Evolutionary conservation across 2,113 vertebrate species (phyloP).

Genomic region (Progne subis): DNA sequence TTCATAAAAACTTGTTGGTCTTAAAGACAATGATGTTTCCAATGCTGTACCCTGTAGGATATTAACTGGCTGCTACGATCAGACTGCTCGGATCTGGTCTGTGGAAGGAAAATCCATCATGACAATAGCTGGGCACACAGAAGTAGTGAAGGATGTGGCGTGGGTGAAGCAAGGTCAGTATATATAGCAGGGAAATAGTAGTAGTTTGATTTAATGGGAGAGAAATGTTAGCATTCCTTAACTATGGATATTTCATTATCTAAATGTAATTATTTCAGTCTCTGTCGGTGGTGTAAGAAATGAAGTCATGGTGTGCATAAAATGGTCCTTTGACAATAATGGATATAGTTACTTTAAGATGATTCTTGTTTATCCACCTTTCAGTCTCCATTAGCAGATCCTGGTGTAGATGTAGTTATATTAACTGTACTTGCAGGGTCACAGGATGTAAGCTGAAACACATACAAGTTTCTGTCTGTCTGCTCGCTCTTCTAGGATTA

Average conservation of each 20-base stretch:
- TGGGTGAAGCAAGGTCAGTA: conserved; percentile 93
- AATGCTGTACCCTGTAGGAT: conserved; percentile 81
- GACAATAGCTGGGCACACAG: conserved; percentile 89
- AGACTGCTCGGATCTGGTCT: conserved; percentile 94
- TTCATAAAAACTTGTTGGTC: neutral
- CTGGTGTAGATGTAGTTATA: neutral
- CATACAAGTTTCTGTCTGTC: fast-evolving
- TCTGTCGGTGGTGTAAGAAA: neutral
- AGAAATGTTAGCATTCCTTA: neutral
- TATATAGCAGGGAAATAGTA: neutral
- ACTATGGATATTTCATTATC: neutral
- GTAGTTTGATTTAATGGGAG: neutral
- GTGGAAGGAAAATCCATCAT: conserved; percentile 87
- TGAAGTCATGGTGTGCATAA: neutral
- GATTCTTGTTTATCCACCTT: neutral
- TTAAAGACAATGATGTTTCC: neutral
- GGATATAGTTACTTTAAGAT: neutral
- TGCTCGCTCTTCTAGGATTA: neutral
- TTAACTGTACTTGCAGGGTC: neutral
- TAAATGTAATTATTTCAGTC: neutral
- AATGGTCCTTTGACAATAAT: neutral
- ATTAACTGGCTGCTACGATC: conserved; percentile 93
- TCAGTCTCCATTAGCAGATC: neutral
- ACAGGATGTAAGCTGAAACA: neutral
- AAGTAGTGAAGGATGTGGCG: conserved; percentile 94